Percentiles rank a stretch among this genome's conserved stretches.
Evolutionary conservation across 2,888 invertebrate genomes (phyloP).

Genomic region (Pyralis farinalis): DNA sequence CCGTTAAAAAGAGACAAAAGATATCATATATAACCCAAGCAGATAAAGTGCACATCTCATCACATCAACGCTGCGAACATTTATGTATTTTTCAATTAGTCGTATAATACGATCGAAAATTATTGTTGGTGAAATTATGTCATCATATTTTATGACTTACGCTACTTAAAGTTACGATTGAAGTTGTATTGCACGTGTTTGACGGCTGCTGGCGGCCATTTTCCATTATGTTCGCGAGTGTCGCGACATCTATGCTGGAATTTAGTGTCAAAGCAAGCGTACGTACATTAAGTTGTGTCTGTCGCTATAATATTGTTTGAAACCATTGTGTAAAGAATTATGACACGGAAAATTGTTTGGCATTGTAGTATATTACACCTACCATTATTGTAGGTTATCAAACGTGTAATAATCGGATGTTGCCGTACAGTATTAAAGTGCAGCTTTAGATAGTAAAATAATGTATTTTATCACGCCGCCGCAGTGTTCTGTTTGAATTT

Average conservation of each 20-base stretch:
- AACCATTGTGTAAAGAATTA: constrained; percentile 67
- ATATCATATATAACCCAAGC: constrained; percentile 36
- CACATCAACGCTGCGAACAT: constrained; percentile 24
- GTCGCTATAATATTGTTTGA: constrained; percentile 53
- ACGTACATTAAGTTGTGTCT: constrained; percentile 47
- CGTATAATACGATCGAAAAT: constrained; percentile 61
- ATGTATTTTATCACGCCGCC: constrained; percentile 67
- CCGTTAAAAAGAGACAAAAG: constrained; percentile 43
- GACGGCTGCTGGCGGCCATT: constrained; percentile 68
- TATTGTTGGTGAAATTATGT: constrained; percentile 24
- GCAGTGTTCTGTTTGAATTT: constrained; percentile 71
- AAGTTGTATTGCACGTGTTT: constrained; percentile 36
- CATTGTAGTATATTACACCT: constrained; percentile 32
- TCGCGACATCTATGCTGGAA: constrained; percentile 66
- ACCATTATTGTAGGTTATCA: constrained; percentile 28
- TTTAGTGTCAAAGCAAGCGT: constrained; percentile 74
- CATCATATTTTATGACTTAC: constrained; percentile 26
- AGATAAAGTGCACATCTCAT: constrained; percentile 32
- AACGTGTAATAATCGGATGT: constrained; percentile 24
- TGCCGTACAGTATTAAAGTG: constrained; percentile 28
- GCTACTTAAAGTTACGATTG: not conserved
- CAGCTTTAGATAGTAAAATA: constrained; percentile 59
- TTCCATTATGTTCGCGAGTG: constrained; percentile 66
- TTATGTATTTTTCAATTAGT: constrained; percentile 44
- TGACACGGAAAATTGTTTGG: constrained; percentile 52